A percentile compares a stretch with the other conserved stretches of the same genome.
These are phyloP conservation scores for Cyanistes caeruleus DNA, from an alignment of 2,113 vertebrate species.

Conservation along the genomic window DNA sequence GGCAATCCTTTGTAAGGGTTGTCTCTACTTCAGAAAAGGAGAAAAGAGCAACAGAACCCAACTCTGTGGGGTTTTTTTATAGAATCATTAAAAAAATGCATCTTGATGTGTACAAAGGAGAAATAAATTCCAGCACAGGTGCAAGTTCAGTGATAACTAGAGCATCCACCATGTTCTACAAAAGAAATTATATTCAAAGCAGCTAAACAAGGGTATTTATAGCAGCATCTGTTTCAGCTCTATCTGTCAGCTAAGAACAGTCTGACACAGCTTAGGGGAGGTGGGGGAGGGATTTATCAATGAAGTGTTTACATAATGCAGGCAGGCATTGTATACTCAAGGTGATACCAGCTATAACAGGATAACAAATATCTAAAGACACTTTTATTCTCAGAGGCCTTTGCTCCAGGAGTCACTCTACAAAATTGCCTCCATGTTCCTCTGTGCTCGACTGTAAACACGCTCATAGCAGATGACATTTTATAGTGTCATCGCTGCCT, in stretches of 20 bases:
- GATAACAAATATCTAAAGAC: conserved; percentile 64
- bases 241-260: conserved; percentile 44
- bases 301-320: conserved; percentile 64
- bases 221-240: conserved; percentile 72
- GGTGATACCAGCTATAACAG: conserved; percentile 56
- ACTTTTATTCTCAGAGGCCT: conserved; percentile 61
- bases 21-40: not conserved
- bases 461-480: not conserved
- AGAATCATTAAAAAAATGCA: not conserved
- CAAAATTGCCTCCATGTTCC: conserved; percentile 53
- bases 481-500: not conserved
- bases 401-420: conserved; percentile 51
- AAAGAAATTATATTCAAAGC: conserved; percentile 44
- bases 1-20: not conserved
- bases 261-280: conserved; percentile 41
- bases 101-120: not conserved
- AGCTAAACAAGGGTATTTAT: conserved; percentile 62
- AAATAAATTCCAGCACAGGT: conserved; percentile 19
- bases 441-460: conserved; percentile 1
- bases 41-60: not conserved
- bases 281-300: conserved; percentile 64
- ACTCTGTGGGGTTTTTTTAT: not conserved
- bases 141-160: conserved; percentile 2
- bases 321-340: conserved; percentile 61
- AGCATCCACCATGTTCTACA: conserved; percentile 47